phyloP scores from a whole-genome alignment of 2,113 vertebrate genomes.

The Myotis brandtii region DNA sequence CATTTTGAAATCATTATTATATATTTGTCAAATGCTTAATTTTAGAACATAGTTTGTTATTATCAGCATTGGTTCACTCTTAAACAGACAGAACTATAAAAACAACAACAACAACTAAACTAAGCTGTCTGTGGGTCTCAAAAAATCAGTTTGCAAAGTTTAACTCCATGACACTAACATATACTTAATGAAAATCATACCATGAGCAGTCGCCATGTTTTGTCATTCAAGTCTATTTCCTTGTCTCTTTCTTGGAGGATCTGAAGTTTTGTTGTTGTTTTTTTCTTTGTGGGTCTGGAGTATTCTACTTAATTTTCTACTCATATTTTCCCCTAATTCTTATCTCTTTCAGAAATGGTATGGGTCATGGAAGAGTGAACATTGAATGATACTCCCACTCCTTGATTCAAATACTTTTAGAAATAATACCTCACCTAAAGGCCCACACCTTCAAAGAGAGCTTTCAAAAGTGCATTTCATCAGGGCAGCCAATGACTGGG shows the following conservation, averaged over 20 bases:
- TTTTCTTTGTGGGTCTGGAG: not conserved
- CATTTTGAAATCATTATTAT: slow-evolving; percentile 32
- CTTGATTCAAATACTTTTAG: not conserved
- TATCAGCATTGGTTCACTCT: slow-evolving; percentile 17
- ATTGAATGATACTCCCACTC: not conserved
- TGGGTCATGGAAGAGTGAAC: not conserved
- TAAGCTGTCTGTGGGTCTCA: not conserved
- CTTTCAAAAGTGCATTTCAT: not conserved
- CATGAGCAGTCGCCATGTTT: not conserved
- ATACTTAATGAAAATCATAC: not conserved
- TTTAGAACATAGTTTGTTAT: not conserved
- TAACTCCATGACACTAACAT: not conserved
- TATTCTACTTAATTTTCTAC: not conserved
- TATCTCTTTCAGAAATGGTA: not conserved
- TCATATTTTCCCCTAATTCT: not conserved
- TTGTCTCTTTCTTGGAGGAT: not conserved
- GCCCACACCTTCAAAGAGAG: slow-evolving; percentile 35
- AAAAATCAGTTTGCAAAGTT: not conserved
- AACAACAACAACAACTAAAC: not conserved
- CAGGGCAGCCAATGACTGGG: not conserved
- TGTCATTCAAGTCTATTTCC: slow-evolving; percentile 13
- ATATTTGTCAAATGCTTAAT: slow-evolving; percentile 3
- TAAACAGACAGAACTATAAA: not conserved
- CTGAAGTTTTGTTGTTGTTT: not conserved
- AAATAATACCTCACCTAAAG: slow-evolving; percentile 31